Evolutionary conservation across 2,113 vertebrate species (phyloP), one percentile per base, ranked within the genome.

Genomic region (Mustela lutreola): DNA sequence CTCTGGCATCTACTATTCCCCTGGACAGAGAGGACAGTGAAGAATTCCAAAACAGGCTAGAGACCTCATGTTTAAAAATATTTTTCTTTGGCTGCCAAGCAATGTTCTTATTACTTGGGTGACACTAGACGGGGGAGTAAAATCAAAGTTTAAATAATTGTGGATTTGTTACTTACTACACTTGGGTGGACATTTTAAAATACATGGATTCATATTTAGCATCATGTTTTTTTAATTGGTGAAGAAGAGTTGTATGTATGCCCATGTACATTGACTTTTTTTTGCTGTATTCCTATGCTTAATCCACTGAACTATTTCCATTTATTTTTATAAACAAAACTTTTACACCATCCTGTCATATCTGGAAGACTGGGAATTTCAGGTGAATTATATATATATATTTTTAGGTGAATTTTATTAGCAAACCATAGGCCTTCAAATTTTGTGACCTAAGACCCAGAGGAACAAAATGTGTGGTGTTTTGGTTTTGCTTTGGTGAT

Each of bases 1-100:
- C 11, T 39, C 67, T 70, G 56, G 45, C 7, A 42, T 73, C 62
- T 62, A 0, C 45, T 18, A 0, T 28, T 45, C 3, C 21, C 53
- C 19, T 21, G n/a, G 42, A 70, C 28, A 24, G 45, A 58, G 58
- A 22, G 73, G 22, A 84, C 19, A 45, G 75, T 22, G 36, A 70
- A 58, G 60, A 79, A 50, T 81, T 63, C 53, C 50, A 39, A 31
- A 19, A 88, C 26, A 56, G 50, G 48, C 63, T 31, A 4, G 45
- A 82, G 79, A 50, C 79, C 45, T 87, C 78, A 9, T 60, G 92
- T 71, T 50, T 42, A 56, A 1, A 75, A 42, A 45, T 63, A 12
- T 5, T 82, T 50, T 14, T 62, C 92, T 50, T 65, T 18, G 53
- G 48, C 60, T 62, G 5, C 42, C 45, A n/a, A 58, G 33, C 24